Evolutionary conservation across 1,140 invertebrate genomes (phyloP), one percentile per base, ranked within the genome.

Genomic region (Gryon sp.): DNA sequence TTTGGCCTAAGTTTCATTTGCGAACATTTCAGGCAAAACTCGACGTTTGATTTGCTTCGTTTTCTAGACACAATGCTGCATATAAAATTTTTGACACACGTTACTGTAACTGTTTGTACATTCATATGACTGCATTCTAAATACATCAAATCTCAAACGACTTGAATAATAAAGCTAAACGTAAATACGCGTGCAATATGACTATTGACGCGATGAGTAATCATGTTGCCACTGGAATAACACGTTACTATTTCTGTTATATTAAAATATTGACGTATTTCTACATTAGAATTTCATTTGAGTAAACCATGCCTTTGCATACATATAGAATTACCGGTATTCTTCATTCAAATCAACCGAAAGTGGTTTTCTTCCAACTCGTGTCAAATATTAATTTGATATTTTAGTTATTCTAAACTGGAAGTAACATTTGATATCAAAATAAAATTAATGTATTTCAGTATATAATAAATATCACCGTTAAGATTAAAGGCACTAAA

Each of bases 21-120:
- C 18, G 30, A 0, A 2, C 11, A 1, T 22, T 30, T 43, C 22
- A 26, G 11, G 40, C 11, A 26, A 55, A 55, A 55, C 26, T 55
- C 20, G 20, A 14, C 20, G 48, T 53, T 53, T 53, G 30, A 53
- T 36, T 30, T 57, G 12, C 18, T 16, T 30, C 18, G n/a, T 63
- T 52, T 63, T 32, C 22, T 5, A 9, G n/a, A 20, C 19, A 63
- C 20, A 30, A 52, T 32, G 9, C 14, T 1, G 19, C 6, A 20
- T 22, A 63, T 63, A 63, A 63, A 63, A 63, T n/a, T 63, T 46
- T 62, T 28, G 43, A 34, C 26, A 36, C 30, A 57, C 36, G 28
- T 30, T 30, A 32, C 15, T 36, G n/a, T 48, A 38, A 62, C 43
- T 38, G 60, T 63, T 41, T 60, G 45, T 19, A 12, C 8, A n/a